phyloP scores from a whole-genome alignment of 2,797 vertebrate species.

The Borostomias antarcticus region DNA sequence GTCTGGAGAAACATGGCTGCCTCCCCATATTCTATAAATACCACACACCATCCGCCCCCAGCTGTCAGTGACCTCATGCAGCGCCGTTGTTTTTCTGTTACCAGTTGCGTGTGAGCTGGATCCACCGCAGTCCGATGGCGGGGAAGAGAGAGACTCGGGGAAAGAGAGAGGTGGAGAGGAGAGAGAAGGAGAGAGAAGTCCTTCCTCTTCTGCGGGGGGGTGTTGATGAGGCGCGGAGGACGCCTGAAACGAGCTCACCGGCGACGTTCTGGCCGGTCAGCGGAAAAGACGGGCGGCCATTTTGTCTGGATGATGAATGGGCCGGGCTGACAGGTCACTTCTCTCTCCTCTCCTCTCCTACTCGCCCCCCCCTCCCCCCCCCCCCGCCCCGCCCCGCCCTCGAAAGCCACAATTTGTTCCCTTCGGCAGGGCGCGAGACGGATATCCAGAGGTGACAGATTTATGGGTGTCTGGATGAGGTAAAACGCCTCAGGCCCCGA shows the following conservation, averaged over 20 bases:
- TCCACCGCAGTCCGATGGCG: neutral
- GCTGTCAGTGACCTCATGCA: slow-evolving; percentile 53
- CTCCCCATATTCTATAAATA: slow-evolving; percentile 64
- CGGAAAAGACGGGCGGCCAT: slow-evolving; percentile 81
- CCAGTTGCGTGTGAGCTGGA: slow-evolving; percentile 33
- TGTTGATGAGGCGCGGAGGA: slow-evolving; percentile 74
- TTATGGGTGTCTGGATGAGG: slow-evolving; percentile 85
- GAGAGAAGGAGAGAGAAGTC: slow-evolving; percentile 14
- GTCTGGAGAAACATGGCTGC: slow-evolving; percentile 45
- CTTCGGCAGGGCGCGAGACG: slow-evolving; percentile 81
- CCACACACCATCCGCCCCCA: slow-evolving; percentile 53
- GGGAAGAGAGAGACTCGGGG: neutral
- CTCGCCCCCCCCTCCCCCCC: slow-evolving; percentile 16
- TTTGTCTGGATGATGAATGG: slow-evolving; percentile 94
- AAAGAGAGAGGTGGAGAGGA: neutral
- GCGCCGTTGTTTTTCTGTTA: slow-evolving; percentile 33
- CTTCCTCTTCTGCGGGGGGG: slow-evolving; percentile 64
- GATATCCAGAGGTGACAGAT: slow-evolving; percentile 91
- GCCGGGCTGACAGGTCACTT: slow-evolving; percentile 86
- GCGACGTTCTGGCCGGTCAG: slow-evolving; percentile 84
- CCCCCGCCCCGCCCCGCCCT: slow-evolving; percentile 52
- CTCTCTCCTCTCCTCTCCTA: slow-evolving; percentile 59
- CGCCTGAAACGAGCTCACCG: slow-evolving; percentile 83
- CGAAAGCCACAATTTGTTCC: slow-evolving; percentile 91
- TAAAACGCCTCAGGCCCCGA: slow-evolving; percentile 81